Evolutionary conservation across 2,888 invertebrate genomes (phyloP).

Genomic region (Malthinus seriepunctatus): DNA sequence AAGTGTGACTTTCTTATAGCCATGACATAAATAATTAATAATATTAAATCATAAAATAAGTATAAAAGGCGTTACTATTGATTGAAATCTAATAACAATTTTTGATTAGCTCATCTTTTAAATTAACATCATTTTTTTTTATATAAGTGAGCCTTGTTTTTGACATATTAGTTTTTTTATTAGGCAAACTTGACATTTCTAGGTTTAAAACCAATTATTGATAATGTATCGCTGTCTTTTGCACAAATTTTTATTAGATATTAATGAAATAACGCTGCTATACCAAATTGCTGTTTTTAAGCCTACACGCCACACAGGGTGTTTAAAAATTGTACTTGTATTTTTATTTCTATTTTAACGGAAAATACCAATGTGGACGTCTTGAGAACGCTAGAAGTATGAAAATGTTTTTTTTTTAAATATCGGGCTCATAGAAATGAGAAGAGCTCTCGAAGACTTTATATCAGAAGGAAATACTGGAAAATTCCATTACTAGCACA

Average conservation of each 20-base stretch:
- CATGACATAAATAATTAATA: slow-evolving; percentile 19
- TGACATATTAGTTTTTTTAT: background rate
- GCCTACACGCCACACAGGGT: too few relatives aligned
- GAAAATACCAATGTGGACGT: background rate
- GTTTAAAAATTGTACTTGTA: too few relatives aligned
- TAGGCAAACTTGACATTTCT: slow-evolving; percentile 1
- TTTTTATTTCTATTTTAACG: background rate
- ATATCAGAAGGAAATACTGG: too few relatives aligned
- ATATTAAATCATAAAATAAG: background rate
- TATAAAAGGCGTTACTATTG: slow-evolving; percentile 1
- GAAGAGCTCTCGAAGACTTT: too few relatives aligned
- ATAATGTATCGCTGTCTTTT: slow-evolving; percentile 1
- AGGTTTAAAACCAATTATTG: slow-evolving; percentile 2
- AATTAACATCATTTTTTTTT: background rate
- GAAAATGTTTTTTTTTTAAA: too few relatives aligned
- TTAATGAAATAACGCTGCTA: background rate
- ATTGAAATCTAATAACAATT: background rate
- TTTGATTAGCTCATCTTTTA: background rate
- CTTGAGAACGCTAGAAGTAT: too few relatives aligned
- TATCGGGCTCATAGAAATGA: too few relatives aligned
- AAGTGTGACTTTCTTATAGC: slow-evolving; percentile 7
- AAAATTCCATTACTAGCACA: too few relatives aligned
- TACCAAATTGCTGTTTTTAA: too few relatives aligned
- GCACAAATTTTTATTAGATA: background rate
- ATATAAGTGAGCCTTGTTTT: background rate